Base-by-base conservation (phyloP, 2,113 vertebrate species). In the Bettongia penicillata region DNA sequence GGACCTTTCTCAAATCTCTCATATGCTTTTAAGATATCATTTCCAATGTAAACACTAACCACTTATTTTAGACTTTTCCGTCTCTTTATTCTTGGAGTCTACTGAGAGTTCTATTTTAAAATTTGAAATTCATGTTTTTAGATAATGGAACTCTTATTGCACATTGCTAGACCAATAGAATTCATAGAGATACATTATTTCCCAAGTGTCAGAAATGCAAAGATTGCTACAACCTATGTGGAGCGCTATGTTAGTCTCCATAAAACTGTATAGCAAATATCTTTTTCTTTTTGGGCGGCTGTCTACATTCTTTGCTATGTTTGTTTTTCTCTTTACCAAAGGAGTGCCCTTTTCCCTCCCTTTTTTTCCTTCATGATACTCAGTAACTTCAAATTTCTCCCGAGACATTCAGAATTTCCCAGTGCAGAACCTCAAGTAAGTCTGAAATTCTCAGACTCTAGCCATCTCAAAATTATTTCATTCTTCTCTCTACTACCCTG, bases 1-100 rank as follows among this genome's bases (percentile, higher is more conserved):
- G 91, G 61, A 93, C 92, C 95, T 97, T 98, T 98, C 97, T 97
- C 97, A 98, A 98, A 96, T 94, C 91, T 97, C 93, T 91, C 91
- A 93, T 97, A 94, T 95, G 93, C 91, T 98, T 98, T 98, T 98
- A 98, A 98, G 96, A 97, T 97, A 97, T 96, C 94, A 84, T 84
- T 84, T 98, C 90, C 96, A 96, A 97, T 98, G 96, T 98, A 98
- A 97, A 98, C 68, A 98, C 77, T 95, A 98, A 96, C 92, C 95
- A 98, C 96, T 98, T 97, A 97, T 52, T 96, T 97, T 94, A 97
- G 96, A 89, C 91, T 96, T 98, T 47, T 84, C 94, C 93, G 53
- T 57, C 48, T 94, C 95, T 96, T 98, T 91, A 96, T 0, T 97
- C 97, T 97, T 96, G 92, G 91, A 94, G 28, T 94, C 90, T 95